phyloP scores from a whole-genome alignment of 1,140 invertebrate genomes.

The Drosophila orosa region DNA sequence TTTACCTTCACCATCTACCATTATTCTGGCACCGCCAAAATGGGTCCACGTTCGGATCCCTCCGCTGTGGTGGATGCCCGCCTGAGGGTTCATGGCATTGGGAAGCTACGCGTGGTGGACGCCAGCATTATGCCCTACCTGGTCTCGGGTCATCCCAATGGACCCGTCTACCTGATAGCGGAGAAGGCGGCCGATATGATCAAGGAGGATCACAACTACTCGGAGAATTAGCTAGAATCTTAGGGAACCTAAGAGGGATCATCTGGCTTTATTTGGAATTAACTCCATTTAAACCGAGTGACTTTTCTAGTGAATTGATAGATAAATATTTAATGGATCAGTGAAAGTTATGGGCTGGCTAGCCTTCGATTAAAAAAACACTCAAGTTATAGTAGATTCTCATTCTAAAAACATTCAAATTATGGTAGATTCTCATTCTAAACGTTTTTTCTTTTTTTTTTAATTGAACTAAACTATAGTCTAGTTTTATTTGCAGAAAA shows the following conservation, averaged over 20 bases:
- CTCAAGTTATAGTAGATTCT: neutral
- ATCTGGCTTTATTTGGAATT: neutral
- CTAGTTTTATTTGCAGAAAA: neutral
- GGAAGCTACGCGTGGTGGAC: slow-evolving; percentile 89
- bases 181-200: slow-evolving; percentile 89
- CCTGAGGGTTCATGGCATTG: slow-evolving; percentile 88
- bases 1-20: slow-evolving; percentile 92
- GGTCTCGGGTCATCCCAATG: slow-evolving; percentile 87
- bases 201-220: slow-evolving; percentile 84
- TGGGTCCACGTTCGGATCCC: slow-evolving; percentile 89
- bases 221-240: neutral
- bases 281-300: neutral
- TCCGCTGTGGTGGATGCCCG: slow-evolving; percentile 89
- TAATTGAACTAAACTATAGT: no score
- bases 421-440: neutral
- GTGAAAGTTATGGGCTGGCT: neutral
- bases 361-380: neutral
- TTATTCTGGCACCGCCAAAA: slow-evolving; percentile 93
- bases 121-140: slow-evolving; percentile 88
- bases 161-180: slow-evolving; percentile 88
- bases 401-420: neutral
- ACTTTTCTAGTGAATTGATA: neutral
- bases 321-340: neutral
- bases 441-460: neutral
- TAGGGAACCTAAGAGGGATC: no score